Evolutionary conservation across 2,797 vertebrate genomes (phyloP), one percentile per base, ranked within the genome.

Genomic region (Acanthis flammea): DNA sequence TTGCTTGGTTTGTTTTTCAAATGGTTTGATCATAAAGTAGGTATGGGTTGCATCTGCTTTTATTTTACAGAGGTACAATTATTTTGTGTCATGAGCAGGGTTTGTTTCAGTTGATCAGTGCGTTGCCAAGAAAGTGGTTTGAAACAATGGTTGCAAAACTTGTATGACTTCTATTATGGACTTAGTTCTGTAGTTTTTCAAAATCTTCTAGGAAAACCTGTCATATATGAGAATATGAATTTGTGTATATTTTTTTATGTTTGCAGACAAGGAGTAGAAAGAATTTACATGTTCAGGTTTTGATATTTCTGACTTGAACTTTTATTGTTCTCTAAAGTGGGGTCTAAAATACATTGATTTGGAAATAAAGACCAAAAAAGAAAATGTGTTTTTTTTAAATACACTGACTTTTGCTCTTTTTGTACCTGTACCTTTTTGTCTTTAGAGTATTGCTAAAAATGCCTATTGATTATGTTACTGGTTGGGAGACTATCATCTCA

Each of bases 301-400:
- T 72, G 10, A 10, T 79, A 33, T 37, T 90, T 67, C 27, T 83
- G 19, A 75, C 62, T 78, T 67, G 16, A 23, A n/a, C 10, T 58
- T 70, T 7, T 23, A 9, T 23, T 67, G 30, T 31, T 92, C 87
- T 85, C 13, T 60, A 37, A 44, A 74, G 18, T 66, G 30, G 7
- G 3, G 2, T 57, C 28, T 68, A 48, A 80, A 67, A 68, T 48
- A 50, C 31, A 31, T 60, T 62, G 30, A 16, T 84, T 24, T 79
- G 39, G 57, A 24, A 10, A 8, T 60, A 68, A 83, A 68, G 39
- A 77, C 30, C 22, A 74, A 57, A 67, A 61, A 55, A 39, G 5
- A 19, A 15, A 3, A 3, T 27, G 12, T 47, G 30, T 0, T 7
- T 33, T 53, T 45, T 68, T 55, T 23, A 15, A 15, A 25, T 33